Base-by-base conservation (phyloP, 30 jellyfish, hydroid and myxozoan genomes). In the Aurelia sp. region DNA sequence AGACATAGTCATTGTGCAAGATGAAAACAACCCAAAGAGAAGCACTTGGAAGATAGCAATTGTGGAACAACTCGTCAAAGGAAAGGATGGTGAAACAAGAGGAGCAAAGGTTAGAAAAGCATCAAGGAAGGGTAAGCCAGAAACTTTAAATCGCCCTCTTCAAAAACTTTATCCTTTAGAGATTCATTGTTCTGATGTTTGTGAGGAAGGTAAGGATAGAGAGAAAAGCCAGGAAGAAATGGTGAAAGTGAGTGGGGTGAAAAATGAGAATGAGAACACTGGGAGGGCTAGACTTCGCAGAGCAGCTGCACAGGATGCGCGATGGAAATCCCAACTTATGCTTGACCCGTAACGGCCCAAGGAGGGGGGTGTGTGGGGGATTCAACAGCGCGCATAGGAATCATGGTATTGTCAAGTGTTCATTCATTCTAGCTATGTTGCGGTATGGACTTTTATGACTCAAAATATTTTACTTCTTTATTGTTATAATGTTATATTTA, bases 351-450 rank as follows among this genome's bases (percentile, higher is more conserved):
- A 61, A 16, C 33, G 74, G 71, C 21, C 73, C 88, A 85, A 74
- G 88, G 94, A 85, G 92, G 94, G 94, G 83, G 94, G 83, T 21
- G 76, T 85, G 94, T 85, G 27, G 75, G 86, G 76, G 30, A 57
- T 13, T 16, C 66, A 57, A 16, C 66, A 57, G 66, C 22, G 66
- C 66, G 66, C 66, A 57, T 8, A 35, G 44, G 44, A 35, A 35
- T 4, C 4, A 35, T 35, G 4, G 44, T 35, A 35, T 35, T 35
- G 44, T 3, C 4, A 35, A 35, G 44, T 35, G 44, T 35, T 35
- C 44, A 35, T 35, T 35, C 44, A 35, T 35, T 35, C 44, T 3
- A 35, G 4, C 4, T 35, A 35, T 35, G 44, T 35, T 35, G 44
- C 44, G 44, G 44, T 35, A 35, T 35, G 3, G 4, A 35, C 44